phyloP scores from a whole-genome alignment of 2,113 vertebrate species.

The Pionites leucogaster region DNA sequence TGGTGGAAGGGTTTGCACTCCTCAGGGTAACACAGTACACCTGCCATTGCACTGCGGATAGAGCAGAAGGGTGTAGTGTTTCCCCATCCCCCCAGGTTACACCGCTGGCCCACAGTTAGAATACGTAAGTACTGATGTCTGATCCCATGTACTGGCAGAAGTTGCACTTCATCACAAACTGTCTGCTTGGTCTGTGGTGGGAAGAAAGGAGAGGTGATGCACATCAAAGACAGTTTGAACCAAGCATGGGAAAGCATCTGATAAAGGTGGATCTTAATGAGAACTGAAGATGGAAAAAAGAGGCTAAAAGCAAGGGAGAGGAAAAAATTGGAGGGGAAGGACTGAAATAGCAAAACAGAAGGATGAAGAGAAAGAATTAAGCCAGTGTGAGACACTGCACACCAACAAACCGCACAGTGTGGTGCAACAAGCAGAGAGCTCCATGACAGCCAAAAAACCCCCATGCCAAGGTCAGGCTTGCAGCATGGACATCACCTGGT shows the following conservation, averaged over 20 bases:
- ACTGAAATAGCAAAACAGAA: neutral
- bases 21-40: neutral
- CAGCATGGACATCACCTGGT: neutral
- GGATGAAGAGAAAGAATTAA: neutral
- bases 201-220: neutral
- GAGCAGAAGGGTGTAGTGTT: neutral
- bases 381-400: neutral
- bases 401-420: neutral
- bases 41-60: too few species aligned
- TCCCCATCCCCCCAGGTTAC: neutral
- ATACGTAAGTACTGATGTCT: rapidly evolving
- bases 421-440: neutral
- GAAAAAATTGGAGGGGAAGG: neutral
- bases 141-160: neutral
- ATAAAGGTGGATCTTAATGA: neutral
- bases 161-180: neutral
- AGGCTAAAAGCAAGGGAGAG: neutral
- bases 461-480: neutral
- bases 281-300: neutral
- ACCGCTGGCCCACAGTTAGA: neutral
- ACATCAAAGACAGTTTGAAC: neutral
- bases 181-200: neutral
- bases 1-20: neutral
- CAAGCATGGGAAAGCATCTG: neutral
- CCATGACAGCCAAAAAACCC: neutral